Percentiles rank a stretch among this genome's conserved stretches.
phyloP scores from a whole-genome alignment of 2,113 vertebrate genomes.

The Chamaea fasciata region DNA sequence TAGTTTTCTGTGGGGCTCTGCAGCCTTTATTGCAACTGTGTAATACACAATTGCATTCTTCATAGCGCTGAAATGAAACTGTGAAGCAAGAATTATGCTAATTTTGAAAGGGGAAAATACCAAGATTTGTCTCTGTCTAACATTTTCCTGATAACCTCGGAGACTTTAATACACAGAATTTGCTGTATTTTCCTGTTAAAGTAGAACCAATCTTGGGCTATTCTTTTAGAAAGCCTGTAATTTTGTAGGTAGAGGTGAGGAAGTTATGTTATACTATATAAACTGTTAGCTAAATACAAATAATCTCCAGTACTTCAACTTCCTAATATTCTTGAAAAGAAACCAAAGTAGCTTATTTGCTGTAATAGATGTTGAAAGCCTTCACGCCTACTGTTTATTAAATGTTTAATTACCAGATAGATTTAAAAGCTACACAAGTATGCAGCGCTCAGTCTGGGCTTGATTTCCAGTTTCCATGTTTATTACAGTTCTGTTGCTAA shows the following conservation, averaged over 20 bases:
- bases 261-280: not conserved
- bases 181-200: not conserved
- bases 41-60: not conserved
- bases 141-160: not conserved
- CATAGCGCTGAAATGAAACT: not conserved
- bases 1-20: not conserved
- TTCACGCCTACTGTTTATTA: not conserved
- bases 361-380: not conserved
- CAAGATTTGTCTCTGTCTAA: not conserved
- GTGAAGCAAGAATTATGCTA: not conserved
- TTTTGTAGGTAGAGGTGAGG: not conserved
- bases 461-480: not conserved
- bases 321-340: not conserved
- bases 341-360: not conserved
- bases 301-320: not conserved
- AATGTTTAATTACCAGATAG: conserved; percentile 17
- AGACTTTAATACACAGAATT: not conserved
- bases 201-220: not conserved
- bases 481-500: not conserved
- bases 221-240: not conserved
- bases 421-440: not conserved
- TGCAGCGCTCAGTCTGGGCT: not conserved
- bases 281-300: not conserved
- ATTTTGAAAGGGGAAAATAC: not conserved
- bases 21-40: not conserved